These are phyloP conservation scores for Platichthys flesus DNA, from an alignment of 2,113 vertebrate genomes.

Conservation along the genomic window DNA sequence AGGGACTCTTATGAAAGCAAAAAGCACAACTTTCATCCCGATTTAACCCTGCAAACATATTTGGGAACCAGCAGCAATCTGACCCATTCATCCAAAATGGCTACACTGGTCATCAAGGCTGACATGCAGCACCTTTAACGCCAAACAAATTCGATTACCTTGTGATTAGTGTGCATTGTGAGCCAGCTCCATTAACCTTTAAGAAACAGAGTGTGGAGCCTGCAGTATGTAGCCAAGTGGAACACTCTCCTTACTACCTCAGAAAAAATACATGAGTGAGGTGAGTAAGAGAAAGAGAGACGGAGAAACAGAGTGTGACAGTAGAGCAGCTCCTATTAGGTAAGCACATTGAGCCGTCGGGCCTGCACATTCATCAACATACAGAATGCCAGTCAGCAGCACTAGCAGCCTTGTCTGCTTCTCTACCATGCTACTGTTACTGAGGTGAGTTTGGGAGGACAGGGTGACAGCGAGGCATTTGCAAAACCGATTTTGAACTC, in stretches of 20 bases:
- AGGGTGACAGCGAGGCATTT: constrained; percentile 46
- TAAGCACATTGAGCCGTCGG: constrained; percentile 80
- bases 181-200: constrained; percentile 79
- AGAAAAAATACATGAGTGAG: constrained; percentile 32
- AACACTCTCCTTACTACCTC: constrained; percentile 48
- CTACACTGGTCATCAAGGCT: constrained; percentile 45
- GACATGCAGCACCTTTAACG: constrained; percentile 58
- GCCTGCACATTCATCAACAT: constrained; percentile 74
- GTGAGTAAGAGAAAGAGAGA: constrained; percentile 42
- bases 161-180: constrained; percentile 73
- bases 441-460: constrained; percentile 28
- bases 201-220: constrained; percentile 67
- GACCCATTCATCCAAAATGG: constrained; percentile 41
- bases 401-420: constrained; percentile 51
- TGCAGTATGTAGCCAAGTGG: constrained; percentile 65
- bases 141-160: constrained; percentile 69
- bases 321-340: constrained; percentile 78
- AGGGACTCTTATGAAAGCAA: no score
- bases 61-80: constrained; percentile 5
- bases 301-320: constrained; percentile 62
- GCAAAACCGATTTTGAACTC: constrained; percentile 62
- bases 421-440: constrained; percentile 36
- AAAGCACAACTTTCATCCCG: no score
- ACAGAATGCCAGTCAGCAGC: constrained; percentile 69
- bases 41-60: constrained; percentile 10